Evolutionary conservation across 2,797 vertebrate species (phyloP).

Genomic region (Naso thynnoides): DNA sequence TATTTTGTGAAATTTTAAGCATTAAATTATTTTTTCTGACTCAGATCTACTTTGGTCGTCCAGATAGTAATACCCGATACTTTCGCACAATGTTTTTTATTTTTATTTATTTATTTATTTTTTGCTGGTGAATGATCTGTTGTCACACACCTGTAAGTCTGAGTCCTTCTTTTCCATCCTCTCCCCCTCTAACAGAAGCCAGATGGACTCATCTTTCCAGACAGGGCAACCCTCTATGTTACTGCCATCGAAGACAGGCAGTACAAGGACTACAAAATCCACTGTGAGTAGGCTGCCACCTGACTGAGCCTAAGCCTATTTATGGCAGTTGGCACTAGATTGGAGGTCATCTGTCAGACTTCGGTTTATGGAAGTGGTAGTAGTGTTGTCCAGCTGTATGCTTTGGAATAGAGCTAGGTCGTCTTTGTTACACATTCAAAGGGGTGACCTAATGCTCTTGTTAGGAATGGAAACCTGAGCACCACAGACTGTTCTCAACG

Average conservation of each 20-base stretch:
- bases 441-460: neutral
- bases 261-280: slow-evolving; percentile 98
- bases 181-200: slow-evolving; percentile 83
- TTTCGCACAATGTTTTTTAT: no score
- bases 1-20: neutral
- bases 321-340: neutral
- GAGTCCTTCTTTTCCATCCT: neutral
- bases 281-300: slow-evolving; percentile 86
- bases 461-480: neutral
- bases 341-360: neutral
- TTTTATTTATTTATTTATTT: no score
- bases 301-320: neutral
- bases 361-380: no score
- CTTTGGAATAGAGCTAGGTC: neutral
- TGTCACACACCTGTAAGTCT: neutral
- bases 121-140: neutral
- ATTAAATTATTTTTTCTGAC: neutral
- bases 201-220: slow-evolving; percentile 94
- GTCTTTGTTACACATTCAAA: neutral
- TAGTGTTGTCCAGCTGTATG: neutral
- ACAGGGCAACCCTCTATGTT: slow-evolving; percentile 92
- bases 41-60: neutral
- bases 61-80: neutral
- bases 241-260: slow-evolving; percentile 95
- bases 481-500: neutral